Base-by-base conservation (phyloP, 2,113 vertebrate genomes). In the Tragelaphus imberbis region DNA sequence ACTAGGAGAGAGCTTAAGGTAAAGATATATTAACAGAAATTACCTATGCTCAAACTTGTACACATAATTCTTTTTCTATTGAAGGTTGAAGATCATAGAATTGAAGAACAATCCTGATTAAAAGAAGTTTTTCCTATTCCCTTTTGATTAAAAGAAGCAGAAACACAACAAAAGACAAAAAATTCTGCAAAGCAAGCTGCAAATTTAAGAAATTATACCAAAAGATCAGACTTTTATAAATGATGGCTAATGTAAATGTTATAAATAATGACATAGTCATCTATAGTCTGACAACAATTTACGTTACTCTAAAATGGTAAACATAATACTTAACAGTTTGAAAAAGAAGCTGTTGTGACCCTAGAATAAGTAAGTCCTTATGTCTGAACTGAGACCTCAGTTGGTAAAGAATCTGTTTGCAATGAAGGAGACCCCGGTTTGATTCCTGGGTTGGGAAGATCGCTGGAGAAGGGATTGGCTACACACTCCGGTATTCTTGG, bases 231-330 rank as follows among this genome's bases (percentile, higher is more conserved):
- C 6, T 51, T 49, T 61, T 71, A 86, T 47, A 56, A 53, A 13
- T 75, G 36, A 63, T 25, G 36, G 13, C 16, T 77, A 84, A 56
- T 30, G 17, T 25, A 90, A 77, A 65, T 65, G 63, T 33, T 84
- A 51, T 51, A 79, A 71, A 65, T 80, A 94, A 75, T 68, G n/a
- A 93, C 80, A 63, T 86, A 15, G 40, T 47, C 40, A n/a, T 81
- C 71, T 86, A 51, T 90, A 94, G 71, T n/a, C 40, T n/a, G 49
- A 5, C 23, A 90, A 79, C 10, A 86, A 77, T 63, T 93, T 89
- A 88, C 15, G n/a, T 53, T 90, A 84, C 89, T 77, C 44, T 65
- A 79, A 85, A 63, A 65, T 49, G 13, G 14, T 44, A 92, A 94
- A 68, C 40, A 51, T 14, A 56, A 33, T 81, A 59, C 12, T 53